These are phyloP conservation scores for Lagria hirta DNA, from an alignment of 2,888 invertebrate genomes.

Conservation along the genomic window DNA sequence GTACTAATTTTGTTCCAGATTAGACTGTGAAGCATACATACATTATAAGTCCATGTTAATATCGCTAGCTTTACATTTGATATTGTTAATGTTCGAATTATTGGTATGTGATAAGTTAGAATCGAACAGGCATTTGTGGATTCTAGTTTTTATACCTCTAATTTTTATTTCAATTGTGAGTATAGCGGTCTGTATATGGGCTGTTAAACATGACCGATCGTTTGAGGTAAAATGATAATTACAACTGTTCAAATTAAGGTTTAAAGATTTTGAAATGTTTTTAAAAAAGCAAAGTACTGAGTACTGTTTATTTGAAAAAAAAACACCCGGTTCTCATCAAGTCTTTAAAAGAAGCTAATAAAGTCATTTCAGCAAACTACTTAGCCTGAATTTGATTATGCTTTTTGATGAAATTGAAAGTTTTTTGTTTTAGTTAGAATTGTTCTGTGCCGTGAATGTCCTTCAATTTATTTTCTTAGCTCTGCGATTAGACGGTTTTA, in stretches of 20 bases:
- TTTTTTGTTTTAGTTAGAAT: conserved; percentile 72
- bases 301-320: conserved; percentile 1
- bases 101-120: conserved; percentile 94
- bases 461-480: conserved; percentile 97
- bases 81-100: conserved; percentile 94
- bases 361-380: not conserved
- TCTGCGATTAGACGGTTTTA: conserved; percentile 84
- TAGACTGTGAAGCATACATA: conserved; percentile 94
- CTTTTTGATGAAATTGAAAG: conserved; percentile 7
- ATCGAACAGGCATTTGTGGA: conserved; percentile 83
- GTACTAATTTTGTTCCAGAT: conserved; percentile 58
- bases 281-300: too few species aligned
- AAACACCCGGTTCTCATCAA: not conserved
- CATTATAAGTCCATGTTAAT: conserved; percentile 99
- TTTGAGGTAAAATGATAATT: conserved; percentile 75
- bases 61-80: conserved; percentile 89
- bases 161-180: conserved; percentile 96
- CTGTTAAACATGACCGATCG: conserved; percentile 95
- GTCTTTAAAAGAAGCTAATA: not conserved
- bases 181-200: conserved; percentile 97
- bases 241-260: too few species aligned
- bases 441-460: conserved; percentile 97
- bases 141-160: conserved; percentile 90
- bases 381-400: too few species aligned
- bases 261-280: too few species aligned